Conservation (phyloP, 2,888 invertebrate species). For the Cacoxenus indagator region DNA sequence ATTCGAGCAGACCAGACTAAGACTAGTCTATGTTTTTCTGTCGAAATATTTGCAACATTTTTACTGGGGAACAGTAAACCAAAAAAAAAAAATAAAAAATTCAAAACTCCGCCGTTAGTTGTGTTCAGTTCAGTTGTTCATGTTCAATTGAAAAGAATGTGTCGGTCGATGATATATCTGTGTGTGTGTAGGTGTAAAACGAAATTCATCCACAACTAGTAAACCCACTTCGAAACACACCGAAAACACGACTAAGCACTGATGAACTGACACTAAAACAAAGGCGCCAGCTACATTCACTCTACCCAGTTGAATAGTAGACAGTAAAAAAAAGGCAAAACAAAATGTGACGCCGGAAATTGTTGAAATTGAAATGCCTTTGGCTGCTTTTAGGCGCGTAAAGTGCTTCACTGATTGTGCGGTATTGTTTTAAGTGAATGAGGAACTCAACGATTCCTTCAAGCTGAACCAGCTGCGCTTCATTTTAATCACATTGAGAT, state of each 20-base stretch:
- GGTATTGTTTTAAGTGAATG: constrained; percentile 22
- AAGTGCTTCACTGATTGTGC: constrained; percentile 32
- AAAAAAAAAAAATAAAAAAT: background rate
- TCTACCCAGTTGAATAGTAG: background rate
- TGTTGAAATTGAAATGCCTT: constrained; percentile 38
- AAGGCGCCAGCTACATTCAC: background rate
- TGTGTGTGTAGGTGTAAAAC: background rate
- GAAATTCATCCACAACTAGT: no score
- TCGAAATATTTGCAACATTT: background rate
- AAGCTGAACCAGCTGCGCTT: background rate
- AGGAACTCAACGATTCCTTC: background rate
- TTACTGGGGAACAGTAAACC: background rate
- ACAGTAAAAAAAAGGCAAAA: constrained; percentile 40
- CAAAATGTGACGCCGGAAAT: constrained; percentile 35
- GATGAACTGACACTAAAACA: background rate
- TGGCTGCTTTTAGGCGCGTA: constrained; percentile 34
- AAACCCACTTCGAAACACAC: background rate
- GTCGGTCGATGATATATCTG: no score
- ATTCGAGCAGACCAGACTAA: no score
- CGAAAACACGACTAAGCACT: constrained; percentile 31
- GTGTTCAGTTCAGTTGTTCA: no score
- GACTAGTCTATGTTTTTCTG: background rate
- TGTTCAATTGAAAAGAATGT: no score
- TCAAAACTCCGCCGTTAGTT: no score
- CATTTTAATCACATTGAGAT: background rate